phyloP scores from a whole-genome alignment of 2,113 vertebrate species.

The Ceyx margarethae region DNA sequence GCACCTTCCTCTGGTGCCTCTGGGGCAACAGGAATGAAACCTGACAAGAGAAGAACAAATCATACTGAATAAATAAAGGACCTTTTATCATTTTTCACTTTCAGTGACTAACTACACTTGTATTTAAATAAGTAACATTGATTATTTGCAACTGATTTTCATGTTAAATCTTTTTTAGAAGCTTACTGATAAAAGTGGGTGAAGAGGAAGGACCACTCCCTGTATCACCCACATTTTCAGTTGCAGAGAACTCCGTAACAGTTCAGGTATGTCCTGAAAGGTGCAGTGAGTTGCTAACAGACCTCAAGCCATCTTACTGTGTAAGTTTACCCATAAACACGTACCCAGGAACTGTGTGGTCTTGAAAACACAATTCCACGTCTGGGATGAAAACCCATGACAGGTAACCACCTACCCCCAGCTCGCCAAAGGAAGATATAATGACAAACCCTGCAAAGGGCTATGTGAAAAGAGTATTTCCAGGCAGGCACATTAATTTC shows the following conservation, averaged over 20 bases:
- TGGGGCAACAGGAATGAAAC: neutral
- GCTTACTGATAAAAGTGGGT: neutral
- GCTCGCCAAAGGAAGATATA: neutral
- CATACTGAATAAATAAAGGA: neutral
- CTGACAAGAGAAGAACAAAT: neutral
- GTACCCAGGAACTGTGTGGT: neutral
- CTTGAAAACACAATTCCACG: neutral
- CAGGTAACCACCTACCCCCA: neutral
- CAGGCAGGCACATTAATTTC: neutral
- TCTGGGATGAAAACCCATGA: neutral
- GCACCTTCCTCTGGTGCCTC: neutral
- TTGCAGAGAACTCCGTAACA: neutral
- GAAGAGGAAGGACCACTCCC: neutral
- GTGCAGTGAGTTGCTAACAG: neutral
- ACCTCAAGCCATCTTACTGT: rapidly evolving
- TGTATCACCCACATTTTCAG: neutral
- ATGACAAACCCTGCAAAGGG: neutral
- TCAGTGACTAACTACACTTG: neutral
- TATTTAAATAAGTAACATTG: neutral
- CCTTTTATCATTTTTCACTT: neutral
- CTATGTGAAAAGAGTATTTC: neutral
- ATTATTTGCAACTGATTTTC: neutral
- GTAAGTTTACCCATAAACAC: neutral
- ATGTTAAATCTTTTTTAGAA: neutral
- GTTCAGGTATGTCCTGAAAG: neutral